Percentiles rank a stretch among this genome's conserved stretches.
Conservation (phyloP, 1,140 invertebrate species). For the Cydia amplana region DNA sequence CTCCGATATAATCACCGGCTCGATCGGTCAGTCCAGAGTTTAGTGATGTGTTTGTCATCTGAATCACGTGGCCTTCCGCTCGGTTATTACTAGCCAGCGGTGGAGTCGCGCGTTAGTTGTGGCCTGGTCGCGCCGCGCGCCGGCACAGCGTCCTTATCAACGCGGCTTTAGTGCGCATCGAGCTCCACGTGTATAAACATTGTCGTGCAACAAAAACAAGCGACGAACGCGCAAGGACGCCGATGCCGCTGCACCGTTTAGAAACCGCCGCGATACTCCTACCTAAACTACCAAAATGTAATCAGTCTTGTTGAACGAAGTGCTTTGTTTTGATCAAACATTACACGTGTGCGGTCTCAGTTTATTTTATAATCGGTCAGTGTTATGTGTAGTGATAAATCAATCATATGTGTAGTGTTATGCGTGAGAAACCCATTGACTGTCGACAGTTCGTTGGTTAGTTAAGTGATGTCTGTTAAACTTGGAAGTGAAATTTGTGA, state of each 20-base stretch:
- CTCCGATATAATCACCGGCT: conserved; percentile 51
- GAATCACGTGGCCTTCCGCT: conserved; percentile 72
- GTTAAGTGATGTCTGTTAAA: conserved; percentile 54
- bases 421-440: conserved; percentile 16
- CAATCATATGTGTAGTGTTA: conserved; percentile 43
- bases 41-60: conserved; percentile 67
- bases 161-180: conserved; percentile 59
- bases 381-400: conserved; percentile 53
- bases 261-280: conserved; percentile 34
- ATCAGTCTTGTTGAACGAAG: conserved; percentile 48
- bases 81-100: conserved; percentile 62
- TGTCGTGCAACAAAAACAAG: conserved; percentile 74
- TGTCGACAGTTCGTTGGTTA: neutral
- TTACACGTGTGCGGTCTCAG: conserved; percentile 51
- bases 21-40: conserved; percentile 53
- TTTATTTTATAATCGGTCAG: conserved; percentile 44
- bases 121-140: conserved; percentile 53
- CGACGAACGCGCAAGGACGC: conserved; percentile 54
- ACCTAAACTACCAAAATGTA: conserved; percentile 44
- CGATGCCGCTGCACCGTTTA: conserved; percentile 40
- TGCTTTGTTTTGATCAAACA: conserved; percentile 57
- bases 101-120: conserved; percentile 69
- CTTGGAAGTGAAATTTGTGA: conserved; percentile 47
- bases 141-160: conserved; percentile 62
- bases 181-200: conserved; percentile 75